Conservation (phyloP, 2,888 invertebrate species). For the Sinopyrophorus schimmeli region DNA sequence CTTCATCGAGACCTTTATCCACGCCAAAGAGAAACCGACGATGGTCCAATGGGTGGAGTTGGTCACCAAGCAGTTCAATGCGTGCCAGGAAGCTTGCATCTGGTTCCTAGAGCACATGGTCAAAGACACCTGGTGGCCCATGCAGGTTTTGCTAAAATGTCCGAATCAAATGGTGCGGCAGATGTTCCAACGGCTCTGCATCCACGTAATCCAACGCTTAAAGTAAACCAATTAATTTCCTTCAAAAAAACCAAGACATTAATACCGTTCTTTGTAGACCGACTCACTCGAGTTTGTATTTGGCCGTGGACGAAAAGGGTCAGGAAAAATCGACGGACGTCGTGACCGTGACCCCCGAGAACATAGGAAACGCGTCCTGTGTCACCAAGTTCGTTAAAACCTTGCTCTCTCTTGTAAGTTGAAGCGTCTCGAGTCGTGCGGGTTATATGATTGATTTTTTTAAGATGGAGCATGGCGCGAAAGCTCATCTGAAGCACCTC, state of each 20-base stretch:
- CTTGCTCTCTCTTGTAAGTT: slow-evolving; percentile 76
- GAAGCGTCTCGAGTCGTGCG: slow-evolving; percentile 7
- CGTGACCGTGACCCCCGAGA: slow-evolving; percentile 60
- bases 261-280: slow-evolving; percentile 46
- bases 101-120: slow-evolving; percentile 95
- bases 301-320: slow-evolving; percentile 59
- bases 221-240: slow-evolving; percentile 59
- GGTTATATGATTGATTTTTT: slow-evolving; percentile 5
- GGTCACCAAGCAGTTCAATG: slow-evolving; percentile 92
- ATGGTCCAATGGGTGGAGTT: slow-evolving; percentile 97
- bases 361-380: slow-evolving; percentile 78
- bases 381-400: slow-evolving; percentile 92
- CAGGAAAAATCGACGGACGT: slow-evolving; percentile 54
- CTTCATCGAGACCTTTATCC: slow-evolving; percentile 95
- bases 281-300: slow-evolving; percentile 64
- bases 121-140: slow-evolving; percentile 93
- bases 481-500: slow-evolving; percentile 82
- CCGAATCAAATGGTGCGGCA: slow-evolving; percentile 96
- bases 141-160: slow-evolving; percentile 89
- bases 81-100: slow-evolving; percentile 84
- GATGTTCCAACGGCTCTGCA: slow-evolving; percentile 94
- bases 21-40: slow-evolving; percentile 96
- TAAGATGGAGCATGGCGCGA: slow-evolving; percentile 82
- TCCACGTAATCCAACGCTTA: slow-evolving; percentile 91
- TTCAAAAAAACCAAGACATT: slow-evolving; percentile 30